phyloP scores from a whole-genome alignment of 2,113 vertebrate genomes.

The Stigmatopora argus region DNA sequence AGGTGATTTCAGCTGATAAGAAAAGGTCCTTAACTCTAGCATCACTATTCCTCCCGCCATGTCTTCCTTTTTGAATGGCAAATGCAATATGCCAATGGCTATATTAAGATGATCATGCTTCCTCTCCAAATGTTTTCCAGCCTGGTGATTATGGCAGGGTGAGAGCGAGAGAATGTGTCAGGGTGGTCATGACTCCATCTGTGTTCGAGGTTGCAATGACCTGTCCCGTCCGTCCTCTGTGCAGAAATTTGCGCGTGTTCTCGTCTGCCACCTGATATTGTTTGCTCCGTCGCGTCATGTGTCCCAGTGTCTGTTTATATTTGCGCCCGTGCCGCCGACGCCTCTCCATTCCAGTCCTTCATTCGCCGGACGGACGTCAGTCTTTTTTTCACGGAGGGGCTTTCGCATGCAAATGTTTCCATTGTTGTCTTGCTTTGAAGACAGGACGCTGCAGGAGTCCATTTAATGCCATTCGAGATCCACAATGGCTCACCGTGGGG shows the following conservation, averaged over 20 bases:
- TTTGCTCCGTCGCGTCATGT: constrained; percentile 3
- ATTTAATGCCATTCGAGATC: neutral
- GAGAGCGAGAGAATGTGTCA: neutral
- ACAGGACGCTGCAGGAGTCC: neutral
- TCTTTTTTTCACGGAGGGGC: neutral
- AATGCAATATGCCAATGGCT: constrained; percentile 12
- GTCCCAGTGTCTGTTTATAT: constrained; percentile 3
- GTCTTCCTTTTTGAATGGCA: constrained; percentile 1
- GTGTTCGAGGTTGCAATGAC: constrained; percentile 12
- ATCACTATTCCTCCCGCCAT: neutral
- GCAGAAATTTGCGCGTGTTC: constrained; percentile 16
- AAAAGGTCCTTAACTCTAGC: too few species aligned
- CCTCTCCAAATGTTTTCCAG: constrained; percentile 8
- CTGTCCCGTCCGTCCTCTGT: constrained; percentile 2
- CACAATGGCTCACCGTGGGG: constrained; percentile 13
- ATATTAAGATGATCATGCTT: constrained; percentile 19
- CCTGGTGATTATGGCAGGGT: neutral
- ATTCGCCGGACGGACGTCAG: neutral
- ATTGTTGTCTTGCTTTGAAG: constrained; percentile 10
- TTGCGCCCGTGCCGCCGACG: neutral
- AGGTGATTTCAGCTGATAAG: too few species aligned
- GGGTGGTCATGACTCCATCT: neutral
- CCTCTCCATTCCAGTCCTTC: constrained; percentile 1
- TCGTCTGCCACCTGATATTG: constrained; percentile 15
- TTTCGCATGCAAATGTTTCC: constrained; percentile 20